Evolutionary conservation across 2,113 vertebrate genomes (phyloP).

Genomic region (Rhinoptilus africanus): DNA sequence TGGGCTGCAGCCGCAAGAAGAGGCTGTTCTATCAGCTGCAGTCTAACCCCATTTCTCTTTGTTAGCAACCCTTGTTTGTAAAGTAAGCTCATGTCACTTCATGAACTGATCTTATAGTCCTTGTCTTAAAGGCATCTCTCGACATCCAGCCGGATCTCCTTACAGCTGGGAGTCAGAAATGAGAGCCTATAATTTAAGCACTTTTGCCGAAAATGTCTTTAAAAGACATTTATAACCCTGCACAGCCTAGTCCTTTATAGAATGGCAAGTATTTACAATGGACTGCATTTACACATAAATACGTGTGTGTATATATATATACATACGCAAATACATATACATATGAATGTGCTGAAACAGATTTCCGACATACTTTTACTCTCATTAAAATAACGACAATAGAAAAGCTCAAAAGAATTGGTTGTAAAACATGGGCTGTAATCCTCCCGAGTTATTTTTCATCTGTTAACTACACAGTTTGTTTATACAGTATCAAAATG

Average conservation of each 20-base stretch:
- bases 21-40: not conserved
- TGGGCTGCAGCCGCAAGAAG: not conserved
- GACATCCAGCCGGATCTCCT: not conserved
- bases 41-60: not conserved
- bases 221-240: constrained; percentile 12
- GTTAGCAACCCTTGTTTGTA: not conserved
- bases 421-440: not conserved
- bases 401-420: not conserved
- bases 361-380: not conserved
- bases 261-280: constrained; percentile 11
- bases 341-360: not conserved
- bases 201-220: constrained; percentile 29
- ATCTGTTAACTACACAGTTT: not conserved
- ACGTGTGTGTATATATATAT: rapidly evolving
- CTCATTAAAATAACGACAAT: not conserved
- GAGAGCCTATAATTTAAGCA: not conserved
- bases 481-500: not conserved
- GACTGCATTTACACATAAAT: not conserved
- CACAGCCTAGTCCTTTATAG: not conserved
- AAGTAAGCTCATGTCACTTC: not conserved
- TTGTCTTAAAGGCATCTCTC: not conserved
- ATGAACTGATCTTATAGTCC: not conserved
- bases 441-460: not conserved
- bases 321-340: not conserved
- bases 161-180: not conserved